A percentile compares a stretch with the other conserved stretches of the same genome.
Conservation (phyloP, 2,113 vertebrate genomes). For the Furnarius figulus region DNA sequence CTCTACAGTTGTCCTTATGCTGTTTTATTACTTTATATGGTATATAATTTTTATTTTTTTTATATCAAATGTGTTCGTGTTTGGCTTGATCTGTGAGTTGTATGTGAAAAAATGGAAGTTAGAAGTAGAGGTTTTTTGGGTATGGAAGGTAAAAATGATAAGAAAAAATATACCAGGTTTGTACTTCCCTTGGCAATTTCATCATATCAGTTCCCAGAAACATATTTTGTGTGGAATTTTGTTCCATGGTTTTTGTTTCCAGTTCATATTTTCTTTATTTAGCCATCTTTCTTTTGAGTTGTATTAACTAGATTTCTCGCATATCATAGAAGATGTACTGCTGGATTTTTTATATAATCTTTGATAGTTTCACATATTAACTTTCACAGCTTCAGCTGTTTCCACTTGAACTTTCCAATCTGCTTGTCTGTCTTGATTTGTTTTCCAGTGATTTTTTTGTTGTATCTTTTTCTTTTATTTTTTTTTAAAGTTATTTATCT, state of each 20-base stretch:
- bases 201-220: neutral
- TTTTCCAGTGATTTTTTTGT: neutral
- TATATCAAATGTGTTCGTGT: neutral
- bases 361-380: neutral
- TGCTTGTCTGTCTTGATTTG: neutral
- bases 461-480: neutral
- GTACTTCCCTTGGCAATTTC: neutral
- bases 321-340: neutral
- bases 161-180: neutral
- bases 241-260: neutral
- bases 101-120: neutral
- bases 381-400: neutral
- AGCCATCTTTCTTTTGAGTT: neutral
- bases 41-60: neutral
- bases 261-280: neutral
- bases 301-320: neutral
- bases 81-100: neutral
- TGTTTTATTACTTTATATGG: neutral
- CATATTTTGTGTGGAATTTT: neutral
- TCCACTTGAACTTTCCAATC: neutral
- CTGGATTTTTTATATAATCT: neutral
- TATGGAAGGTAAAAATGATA: neutral
- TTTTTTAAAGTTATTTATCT: neutral
- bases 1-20: neutral
- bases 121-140: neutral